phyloP scores from a whole-genome alignment of 2,797 vertebrate genomes.

The Manis javanica region DNA sequence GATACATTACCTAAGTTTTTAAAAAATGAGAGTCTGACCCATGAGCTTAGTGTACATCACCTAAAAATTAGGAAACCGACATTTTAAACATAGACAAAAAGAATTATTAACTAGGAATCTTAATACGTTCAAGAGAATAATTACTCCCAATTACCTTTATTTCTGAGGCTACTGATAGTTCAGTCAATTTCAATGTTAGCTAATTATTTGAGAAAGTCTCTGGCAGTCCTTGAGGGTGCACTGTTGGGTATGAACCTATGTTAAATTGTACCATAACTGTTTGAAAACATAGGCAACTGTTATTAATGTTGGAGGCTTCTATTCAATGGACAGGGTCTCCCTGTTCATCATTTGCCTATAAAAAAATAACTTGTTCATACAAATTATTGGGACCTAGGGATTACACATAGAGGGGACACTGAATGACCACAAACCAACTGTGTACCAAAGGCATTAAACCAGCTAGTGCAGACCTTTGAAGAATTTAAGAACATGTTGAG shows the following conservation, averaged over 20 bases:
- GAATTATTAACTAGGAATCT: background rate
- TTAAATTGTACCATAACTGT: background rate
- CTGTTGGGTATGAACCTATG: no score
- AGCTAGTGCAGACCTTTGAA: background rate
- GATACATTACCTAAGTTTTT: background rate
- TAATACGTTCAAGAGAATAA: background rate
- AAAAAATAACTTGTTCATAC: background rate
- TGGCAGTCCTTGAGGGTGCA: background rate
- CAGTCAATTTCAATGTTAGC: background rate
- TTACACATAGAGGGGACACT: rapidly evolving
- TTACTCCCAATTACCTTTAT: background rate
- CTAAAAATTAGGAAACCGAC: background rate
- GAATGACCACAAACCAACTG: background rate
- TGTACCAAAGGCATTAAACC: background rate
- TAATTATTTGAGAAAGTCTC: background rate
- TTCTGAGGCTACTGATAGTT: background rate
- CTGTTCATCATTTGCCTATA: background rate
- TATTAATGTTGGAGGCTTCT: background rate
- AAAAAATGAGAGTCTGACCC: background rate
- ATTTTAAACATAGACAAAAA: background rate
- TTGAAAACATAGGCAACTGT: background rate
- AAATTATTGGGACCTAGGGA: background rate
- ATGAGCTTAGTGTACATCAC: background rate
- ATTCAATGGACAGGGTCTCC: no score
- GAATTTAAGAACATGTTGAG: background rate